Evolutionary conservation across 2,888 invertebrate species (phyloP), one percentile per base, ranked within the genome.

Genomic region (Lacanobia oleracea): DNA sequence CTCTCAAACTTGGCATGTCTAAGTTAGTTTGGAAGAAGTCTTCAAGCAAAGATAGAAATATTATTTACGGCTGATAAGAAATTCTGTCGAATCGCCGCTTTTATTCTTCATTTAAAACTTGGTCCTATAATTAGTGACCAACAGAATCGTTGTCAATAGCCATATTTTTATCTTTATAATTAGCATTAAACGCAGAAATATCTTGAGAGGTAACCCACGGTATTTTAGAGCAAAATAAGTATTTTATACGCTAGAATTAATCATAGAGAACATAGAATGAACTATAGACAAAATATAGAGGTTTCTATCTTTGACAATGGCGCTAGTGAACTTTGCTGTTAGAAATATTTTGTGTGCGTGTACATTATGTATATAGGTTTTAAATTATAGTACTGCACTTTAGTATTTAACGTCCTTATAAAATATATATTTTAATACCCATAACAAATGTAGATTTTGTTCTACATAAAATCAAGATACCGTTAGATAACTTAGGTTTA

Each of bases 141-240:
- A 72, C 53, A 78, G 48, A 72, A 21, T 18, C 12, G 12, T 21
- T 50, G 50, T 21, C 5, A 56, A 40, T 56, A 76, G 83, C 84
- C 86, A 84, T 87, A 84, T 81, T 65, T 43, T 70, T 73, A 87
- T 82, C 81, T 85, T 86, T 86, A 85, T 75, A 75, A 21, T 67
- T 67, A 43, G 40, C 16, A 62, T 18, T n/a, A 57, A 0, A 61
- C 50, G 33, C 63, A 75, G 51, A 75, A 75, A 57, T 71, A 63
- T 63, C 66, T 33, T 71, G 62, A 82, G 54, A 1, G 48, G 56
- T 59, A 45, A 33, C 14, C 14, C 12, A 18, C 33, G 56, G 14
- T 53, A 12, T 77, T 12, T 18, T 18, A 33, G 45, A 62, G 45
- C 45, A 67, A 37, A 66, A 63, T 48, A 57, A 80, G 64, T 40